Percentiles rank a stretch among this genome's conserved stretches.
Evolutionary conservation across 2,797 vertebrate species (phyloP).

Genomic region (Melanotaenia parkinsoni): DNA sequence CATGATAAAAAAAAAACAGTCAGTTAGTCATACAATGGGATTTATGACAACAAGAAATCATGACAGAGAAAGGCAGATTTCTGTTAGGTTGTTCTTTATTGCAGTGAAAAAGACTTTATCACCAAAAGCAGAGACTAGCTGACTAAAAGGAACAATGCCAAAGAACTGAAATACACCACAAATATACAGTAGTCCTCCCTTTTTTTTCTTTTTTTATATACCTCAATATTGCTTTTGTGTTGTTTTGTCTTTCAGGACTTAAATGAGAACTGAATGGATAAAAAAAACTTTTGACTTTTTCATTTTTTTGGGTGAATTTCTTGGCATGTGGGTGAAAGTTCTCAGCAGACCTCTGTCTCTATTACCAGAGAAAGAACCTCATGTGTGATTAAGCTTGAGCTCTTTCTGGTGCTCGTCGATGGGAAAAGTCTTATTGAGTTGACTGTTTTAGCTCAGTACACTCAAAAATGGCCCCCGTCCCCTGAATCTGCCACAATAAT

Average conservation of each 20-base stretch:
- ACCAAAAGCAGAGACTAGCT: constrained; percentile 46
- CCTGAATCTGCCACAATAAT: not conserved
- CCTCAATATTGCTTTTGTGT: constrained; percentile 46
- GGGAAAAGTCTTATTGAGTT: constrained; percentile 51
- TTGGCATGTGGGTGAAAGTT: constrained; percentile 45
- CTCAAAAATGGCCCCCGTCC: constrained; percentile 23
- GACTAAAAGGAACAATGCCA: constrained; percentile 67
- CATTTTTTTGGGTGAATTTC: constrained; percentile 47
- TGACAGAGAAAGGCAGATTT: constrained; percentile 63
- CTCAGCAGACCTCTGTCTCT: constrained; percentile 41
- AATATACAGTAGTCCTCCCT: constrained; percentile 7
- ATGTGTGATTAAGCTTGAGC: constrained; percentile 28
- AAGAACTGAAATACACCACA: constrained; percentile 42
- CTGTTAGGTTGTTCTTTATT: constrained; percentile 72
- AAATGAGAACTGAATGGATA: constrained; percentile 50
- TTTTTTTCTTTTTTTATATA: constrained; percentile 22
- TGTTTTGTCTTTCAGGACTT: constrained; percentile 47
- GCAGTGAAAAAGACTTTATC: constrained; percentile 39
- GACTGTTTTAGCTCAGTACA: constrained; percentile 49
- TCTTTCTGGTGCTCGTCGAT: constrained; percentile 38
- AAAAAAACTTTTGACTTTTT: constrained; percentile 61
- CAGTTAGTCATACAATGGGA: constrained; percentile 73
- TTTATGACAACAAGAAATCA: constrained; percentile 72
- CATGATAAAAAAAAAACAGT: constrained; percentile 73
- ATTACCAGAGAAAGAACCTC: constrained; percentile 33